Percentiles rank a stretch among this genome's conserved stretches.
These are phyloP conservation scores for Callimico goeldii DNA, from an alignment of 2,797 vertebrate species.

Conservation along the genomic window DNA sequence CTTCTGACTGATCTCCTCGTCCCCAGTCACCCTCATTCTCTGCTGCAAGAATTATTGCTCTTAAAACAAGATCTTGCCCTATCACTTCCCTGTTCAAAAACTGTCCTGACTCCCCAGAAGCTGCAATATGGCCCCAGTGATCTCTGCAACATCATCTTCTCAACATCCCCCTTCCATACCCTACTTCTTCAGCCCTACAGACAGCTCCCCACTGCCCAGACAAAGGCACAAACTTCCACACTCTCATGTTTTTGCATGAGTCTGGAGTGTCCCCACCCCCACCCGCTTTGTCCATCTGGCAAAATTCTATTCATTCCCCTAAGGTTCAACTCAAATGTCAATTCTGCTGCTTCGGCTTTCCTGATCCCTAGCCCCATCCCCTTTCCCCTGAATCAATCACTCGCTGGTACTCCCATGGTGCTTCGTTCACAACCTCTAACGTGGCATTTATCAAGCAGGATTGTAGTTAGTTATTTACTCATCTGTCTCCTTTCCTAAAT, in stretches of 20 bases:
- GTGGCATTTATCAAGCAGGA: slow-evolving; percentile 73
- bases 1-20: not conserved
- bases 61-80: not conserved
- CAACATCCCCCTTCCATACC: not conserved
- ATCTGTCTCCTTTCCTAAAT: slow-evolving; percentile 67
- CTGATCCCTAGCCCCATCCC: slow-evolving; percentile 40
- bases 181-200: not conserved
- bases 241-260: slow-evolving; percentile 66
- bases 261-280: slow-evolving; percentile 54
- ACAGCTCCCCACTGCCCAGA: not conserved
- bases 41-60: not conserved
- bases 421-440: slow-evolving; percentile 43
- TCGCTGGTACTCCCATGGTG: slow-evolving; percentile 48
- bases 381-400: slow-evolving; percentile 68
- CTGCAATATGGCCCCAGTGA: not conserved
- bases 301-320: slow-evolving; percentile 72
- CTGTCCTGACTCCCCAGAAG: not conserved
- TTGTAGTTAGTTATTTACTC: slow-evolving; percentile 69
- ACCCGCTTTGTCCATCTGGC: slow-evolving; percentile 71
- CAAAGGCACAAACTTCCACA: slow-evolving; percentile 68
- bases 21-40: not conserved
- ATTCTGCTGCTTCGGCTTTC: slow-evolving; percentile 66
- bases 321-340: slow-evolving; percentile 74
- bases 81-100: not conserved
- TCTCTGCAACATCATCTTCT: not conserved